phyloP scores from a whole-genome alignment of 2,113 vertebrate genomes.

The Boleophthalmus pectinirostris region DNA sequence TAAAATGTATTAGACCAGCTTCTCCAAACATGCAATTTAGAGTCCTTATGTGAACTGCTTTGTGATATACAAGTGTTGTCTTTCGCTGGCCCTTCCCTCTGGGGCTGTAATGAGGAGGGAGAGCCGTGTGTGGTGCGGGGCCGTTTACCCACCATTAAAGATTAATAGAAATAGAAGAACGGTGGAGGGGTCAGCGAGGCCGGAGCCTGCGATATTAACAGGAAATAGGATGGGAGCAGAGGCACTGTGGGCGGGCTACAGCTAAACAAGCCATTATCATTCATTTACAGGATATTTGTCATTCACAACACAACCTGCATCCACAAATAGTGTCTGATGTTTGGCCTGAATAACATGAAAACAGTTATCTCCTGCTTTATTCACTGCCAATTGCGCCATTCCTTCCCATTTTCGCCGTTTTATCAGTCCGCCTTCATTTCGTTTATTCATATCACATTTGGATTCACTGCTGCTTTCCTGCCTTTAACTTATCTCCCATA shows the following conservation, averaged over 20 bases:
- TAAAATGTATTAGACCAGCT: not conserved
- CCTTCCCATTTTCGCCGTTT: not conserved
- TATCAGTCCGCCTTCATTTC: slow-evolving; percentile 2
- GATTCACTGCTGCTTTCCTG: too few species aligned
- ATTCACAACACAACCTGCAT: slow-evolving; percentile 58
- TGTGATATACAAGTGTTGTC: slow-evolving; percentile 18
- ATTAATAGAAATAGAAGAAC: slow-evolving; percentile 54
- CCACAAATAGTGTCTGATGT: slow-evolving; percentile 33
- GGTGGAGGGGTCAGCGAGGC: slow-evolving; percentile 50
- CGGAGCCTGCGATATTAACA: slow-evolving; percentile 54
- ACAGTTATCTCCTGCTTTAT: slow-evolving; percentile 26
- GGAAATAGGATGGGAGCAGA: slow-evolving; percentile 60
- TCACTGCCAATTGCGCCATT: slow-evolving; percentile 27
- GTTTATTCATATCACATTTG: not conserved
- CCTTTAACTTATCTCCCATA: not conserved
- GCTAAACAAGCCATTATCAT: slow-evolving; percentile 64
- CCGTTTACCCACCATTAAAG: slow-evolving; percentile 51
- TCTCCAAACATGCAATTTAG: not conserved
- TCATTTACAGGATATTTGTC: slow-evolving; percentile 64
- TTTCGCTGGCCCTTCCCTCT: slow-evolving; percentile 14
- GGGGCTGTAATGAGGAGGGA: slow-evolving; percentile 43
- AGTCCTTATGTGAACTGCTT: slow-evolving; percentile 4
- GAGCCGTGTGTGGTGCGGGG: slow-evolving; percentile 25
- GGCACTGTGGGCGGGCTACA: slow-evolving; percentile 44
- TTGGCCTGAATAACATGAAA: slow-evolving; percentile 38